These are phyloP conservation scores for Hexactinellida sp. DNA, from an alignment of 37 sponge, comb jelly and placozoan species.

Conservation along the genomic window DNA sequence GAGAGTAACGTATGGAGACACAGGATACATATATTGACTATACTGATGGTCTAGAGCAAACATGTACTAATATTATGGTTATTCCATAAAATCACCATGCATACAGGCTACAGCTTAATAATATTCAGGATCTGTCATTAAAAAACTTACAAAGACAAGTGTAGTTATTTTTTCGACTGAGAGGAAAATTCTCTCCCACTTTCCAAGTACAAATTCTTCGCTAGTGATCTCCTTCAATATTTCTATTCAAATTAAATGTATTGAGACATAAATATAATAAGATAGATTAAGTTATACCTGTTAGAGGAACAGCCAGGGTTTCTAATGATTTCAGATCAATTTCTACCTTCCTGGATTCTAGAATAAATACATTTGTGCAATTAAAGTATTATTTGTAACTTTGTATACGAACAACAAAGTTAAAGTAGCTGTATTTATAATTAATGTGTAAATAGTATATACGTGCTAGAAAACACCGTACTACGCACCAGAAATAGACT, in stretches of 20 bases:
- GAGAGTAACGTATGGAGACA: not conserved
- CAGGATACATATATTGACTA: not conserved
- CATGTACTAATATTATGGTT: too few relatives aligned
- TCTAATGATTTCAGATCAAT: not conserved
- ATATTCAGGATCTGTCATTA: too few relatives aligned
- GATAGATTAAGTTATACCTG: not conserved
- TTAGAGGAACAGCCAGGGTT: not conserved
- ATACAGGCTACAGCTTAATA: too few relatives aligned
- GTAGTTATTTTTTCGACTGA: not conserved
- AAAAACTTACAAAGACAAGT: not conserved
- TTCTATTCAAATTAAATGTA: too few relatives aligned
- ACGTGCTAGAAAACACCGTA: too few relatives aligned
- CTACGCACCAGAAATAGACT: not conserved
- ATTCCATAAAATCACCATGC: too few relatives aligned
- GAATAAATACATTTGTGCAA: not conserved
- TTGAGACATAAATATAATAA: not conserved
- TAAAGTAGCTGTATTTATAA: too few relatives aligned
- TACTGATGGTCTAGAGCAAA: conserved; percentile 8
- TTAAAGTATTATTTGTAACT: too few relatives aligned
- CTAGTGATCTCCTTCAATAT: not conserved
- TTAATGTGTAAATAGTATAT: not conserved
- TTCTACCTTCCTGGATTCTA: not conserved
- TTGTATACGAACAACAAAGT: too few relatives aligned
- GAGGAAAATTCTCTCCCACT: not conserved
- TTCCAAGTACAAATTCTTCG: not conserved